phyloP scores from a whole-genome alignment of 2,113 vertebrate species.

The Psophia crepitans region DNA sequence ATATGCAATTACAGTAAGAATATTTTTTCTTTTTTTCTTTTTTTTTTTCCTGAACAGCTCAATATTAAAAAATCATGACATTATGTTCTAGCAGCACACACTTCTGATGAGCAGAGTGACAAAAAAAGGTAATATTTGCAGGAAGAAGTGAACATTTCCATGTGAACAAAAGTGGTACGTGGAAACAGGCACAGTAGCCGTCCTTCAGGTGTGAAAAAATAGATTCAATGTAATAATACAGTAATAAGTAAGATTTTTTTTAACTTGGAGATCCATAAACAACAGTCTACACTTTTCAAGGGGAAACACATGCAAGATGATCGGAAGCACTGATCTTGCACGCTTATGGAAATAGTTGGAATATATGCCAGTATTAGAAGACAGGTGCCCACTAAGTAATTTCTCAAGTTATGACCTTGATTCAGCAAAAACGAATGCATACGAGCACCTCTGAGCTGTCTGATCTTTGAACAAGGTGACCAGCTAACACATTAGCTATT shows the following conservation, averaged over 20 bases:
- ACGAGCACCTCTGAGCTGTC: background rate
- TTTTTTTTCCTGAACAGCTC: background rate
- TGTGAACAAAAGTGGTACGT: background rate
- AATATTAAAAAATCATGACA: background rate
- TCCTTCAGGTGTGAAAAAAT: background rate
- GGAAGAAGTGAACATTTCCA: background rate
- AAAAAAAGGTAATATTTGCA: background rate
- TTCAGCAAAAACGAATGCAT: background rate
- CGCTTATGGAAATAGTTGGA: background rate
- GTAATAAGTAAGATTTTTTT: background rate
- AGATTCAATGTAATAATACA: background rate
- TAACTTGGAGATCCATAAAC: background rate
- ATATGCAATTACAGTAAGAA: background rate
- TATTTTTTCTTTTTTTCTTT: too few species aligned
- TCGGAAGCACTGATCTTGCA: background rate
- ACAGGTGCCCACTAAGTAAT: background rate
- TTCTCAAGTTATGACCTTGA: background rate
- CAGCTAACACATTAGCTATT: background rate
- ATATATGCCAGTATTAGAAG: background rate
- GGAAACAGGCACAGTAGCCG: background rate
- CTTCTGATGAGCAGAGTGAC: background rate
- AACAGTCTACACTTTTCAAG: background rate
- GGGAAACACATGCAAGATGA: background rate
- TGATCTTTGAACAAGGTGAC: background rate
- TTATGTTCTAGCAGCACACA: background rate